These are phyloP conservation scores for Eulithis prunata DNA, from an alignment of 2,888 invertebrate species.

Conservation along the genomic window DNA sequence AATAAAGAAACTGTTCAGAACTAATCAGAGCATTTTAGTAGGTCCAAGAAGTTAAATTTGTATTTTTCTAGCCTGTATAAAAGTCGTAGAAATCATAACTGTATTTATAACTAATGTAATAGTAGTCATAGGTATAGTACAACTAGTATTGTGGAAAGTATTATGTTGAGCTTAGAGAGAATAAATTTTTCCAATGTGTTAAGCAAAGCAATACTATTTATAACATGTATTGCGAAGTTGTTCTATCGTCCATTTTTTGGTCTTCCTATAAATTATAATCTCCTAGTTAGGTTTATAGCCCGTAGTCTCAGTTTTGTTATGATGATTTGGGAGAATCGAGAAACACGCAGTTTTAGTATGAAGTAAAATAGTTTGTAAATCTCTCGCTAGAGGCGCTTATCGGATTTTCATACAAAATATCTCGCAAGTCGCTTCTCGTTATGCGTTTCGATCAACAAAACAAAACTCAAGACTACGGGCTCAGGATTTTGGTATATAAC, in stretches of 20 bases:
- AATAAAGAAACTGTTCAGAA: background rate
- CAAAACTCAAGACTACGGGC: too few species aligned
- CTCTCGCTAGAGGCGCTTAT: too few species aligned
- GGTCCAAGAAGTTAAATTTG: slow-evolving; percentile 11
- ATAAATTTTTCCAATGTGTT: background rate
- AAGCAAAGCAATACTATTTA: slow-evolving; percentile 5
- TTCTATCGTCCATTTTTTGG: slow-evolving; percentile 3
- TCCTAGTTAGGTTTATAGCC: too few species aligned
- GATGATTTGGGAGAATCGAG: too few species aligned
- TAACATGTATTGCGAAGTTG: background rate
- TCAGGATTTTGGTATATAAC: background rate
- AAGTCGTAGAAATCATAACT: slow-evolving; percentile 1
- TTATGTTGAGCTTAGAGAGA: slow-evolving; percentile 17
- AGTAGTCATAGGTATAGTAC: slow-evolving; percentile 8
- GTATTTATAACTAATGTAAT: background rate
- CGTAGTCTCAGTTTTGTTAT: too few species aligned
- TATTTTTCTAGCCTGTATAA: slow-evolving; percentile 13
- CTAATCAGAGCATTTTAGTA: background rate
- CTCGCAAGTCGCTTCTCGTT: too few species aligned
- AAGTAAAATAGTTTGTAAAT: too few species aligned
- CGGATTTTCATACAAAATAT: too few species aligned
- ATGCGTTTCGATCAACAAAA: too few species aligned
- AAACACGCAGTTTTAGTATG: too few species aligned
- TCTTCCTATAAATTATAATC: background rate
- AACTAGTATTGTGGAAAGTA: slow-evolving; percentile 18